Evolutionary conservation across 1,140 invertebrate genomes (phyloP), one percentile per base, ranked within the genome.

Genomic region (honey bee (Apis mellifera)): DNA sequence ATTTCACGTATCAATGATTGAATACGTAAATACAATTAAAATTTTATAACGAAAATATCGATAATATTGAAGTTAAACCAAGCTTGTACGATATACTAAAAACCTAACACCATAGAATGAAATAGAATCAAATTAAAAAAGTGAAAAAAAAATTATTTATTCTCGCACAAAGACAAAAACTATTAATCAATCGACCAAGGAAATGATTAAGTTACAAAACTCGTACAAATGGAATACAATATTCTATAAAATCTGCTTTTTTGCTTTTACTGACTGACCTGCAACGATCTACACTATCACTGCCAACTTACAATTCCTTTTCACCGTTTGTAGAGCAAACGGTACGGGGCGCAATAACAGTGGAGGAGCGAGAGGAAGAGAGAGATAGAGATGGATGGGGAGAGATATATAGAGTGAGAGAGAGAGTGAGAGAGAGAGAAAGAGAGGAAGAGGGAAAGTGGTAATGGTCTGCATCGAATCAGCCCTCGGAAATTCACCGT

Each of bases 221-320:
- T 50, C 23, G 12, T 62, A 73, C 32, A 26, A 26, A 26, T 32
- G 32, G 32, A 73, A 80, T 42, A 26, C 26, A 26, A 26, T 1
- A 32, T 52, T 26, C 23, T 12, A 52, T 60, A 80, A 80, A 70
- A 57, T 65, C 1, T 13, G 55, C 23, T n/a, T 55, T 50, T 74
- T 21, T 60, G 11, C 78, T 13, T 74, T 74, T 66, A 80, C 26
- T 50, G 70, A 50, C 50, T 80, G 59, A 80, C 70, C 70, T 57
- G n/a, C 52, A 65, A 74, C 17, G n/a, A 60, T n/a, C n/a, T 80
- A 74, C 50, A 74, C 70, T 74, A 65, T 52, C n/a, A 74, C 70
- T 80, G 70, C 3, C 32, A 32, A 54, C 78, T 80, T 74, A 73
- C 78, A 80, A 74, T 80, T 70, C 70, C 70, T 60, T 19, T 71